Conservation (phyloP, 2,113 vertebrate genomes). For the Ceratotherium simum region DNA sequence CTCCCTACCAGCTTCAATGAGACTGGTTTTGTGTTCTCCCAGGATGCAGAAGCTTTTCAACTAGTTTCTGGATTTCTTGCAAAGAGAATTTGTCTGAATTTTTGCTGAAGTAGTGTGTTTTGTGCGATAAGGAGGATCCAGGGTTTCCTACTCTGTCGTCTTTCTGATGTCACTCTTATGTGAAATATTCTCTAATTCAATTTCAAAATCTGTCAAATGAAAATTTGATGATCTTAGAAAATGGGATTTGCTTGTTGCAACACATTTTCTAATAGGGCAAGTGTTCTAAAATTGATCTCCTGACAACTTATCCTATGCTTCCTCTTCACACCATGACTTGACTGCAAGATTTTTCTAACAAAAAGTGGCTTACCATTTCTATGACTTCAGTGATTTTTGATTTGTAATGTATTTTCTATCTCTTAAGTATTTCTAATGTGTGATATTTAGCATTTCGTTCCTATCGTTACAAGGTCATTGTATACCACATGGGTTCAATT, state of each 20-base stretch:
- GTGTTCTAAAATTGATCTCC: not conserved
- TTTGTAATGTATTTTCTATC: not conserved
- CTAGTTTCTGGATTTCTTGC: not conserved
- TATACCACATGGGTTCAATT: not conserved
- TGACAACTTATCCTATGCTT: not conserved
- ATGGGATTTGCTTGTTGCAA: not conserved
- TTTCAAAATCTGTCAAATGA: not conserved
- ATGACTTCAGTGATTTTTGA: not conserved
- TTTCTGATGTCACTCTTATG: not conserved
- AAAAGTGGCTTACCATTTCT: not conserved
- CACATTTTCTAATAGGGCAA: not conserved
- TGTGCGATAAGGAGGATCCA: not conserved
- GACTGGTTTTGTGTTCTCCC: not conserved
- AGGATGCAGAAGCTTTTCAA: not conserved
- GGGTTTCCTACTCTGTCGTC: not conserved
- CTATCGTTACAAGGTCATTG: not conserved
- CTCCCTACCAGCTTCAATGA: not conserved
- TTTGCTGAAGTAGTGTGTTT: not conserved
- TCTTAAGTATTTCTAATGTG: not conserved
- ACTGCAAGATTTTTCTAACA: not conserved
- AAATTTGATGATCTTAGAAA: not conserved
- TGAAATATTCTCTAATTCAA: not conserved
- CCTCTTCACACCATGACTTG: not conserved
- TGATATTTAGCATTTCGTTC: not conserved
- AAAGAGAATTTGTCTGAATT: not conserved